Evolutionary conservation across 2,113 vertebrate species (phyloP), one percentile per base, ranked within the genome.

Genomic region (Nycticryphes semicollaris): DNA sequence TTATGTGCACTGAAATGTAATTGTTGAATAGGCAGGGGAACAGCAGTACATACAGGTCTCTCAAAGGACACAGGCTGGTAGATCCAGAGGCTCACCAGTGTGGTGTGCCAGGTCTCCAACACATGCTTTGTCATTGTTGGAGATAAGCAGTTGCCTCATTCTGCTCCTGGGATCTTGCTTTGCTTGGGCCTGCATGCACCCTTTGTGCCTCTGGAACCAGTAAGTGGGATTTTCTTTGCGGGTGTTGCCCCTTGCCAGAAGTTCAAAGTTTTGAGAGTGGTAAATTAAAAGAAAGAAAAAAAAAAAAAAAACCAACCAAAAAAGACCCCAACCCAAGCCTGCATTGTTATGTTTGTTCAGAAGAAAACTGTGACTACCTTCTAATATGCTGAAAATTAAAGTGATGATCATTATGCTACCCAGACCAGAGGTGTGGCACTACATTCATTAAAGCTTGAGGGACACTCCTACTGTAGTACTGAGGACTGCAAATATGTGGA

Each of bases 41-140:
- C 28, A 54, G 28, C 17, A 30, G 53, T 54, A 30, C 53, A 30
- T 54, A 30, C 6, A 16, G 30, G 28, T 30, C 53, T 33, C 22
- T 37, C 4, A 3, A 12, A 10, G 21, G 13, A 0, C 8, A 1
- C 1, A 20, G 37, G 24, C n/a, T 39, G 21, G 48, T 21, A 51
- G 41, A 14, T 37, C 10, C 23, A 31, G n/a, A 50, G 39, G 39
- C 39, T 95, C 19, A 7, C 21, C 39, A 23, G 5, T 12, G 22
- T 22, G 30, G 16, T 74, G 37, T 25, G 10, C 19, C 41, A 59
- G 45, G 13, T 84, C 12, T 51, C 43, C n/a, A 2, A 21, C 2
- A 0, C 1, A 3, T 35, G 5, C 17, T 35, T 24, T 48, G 2
- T 10, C 18, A 2, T 6, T 25, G 28, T 3, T 60, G 57, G 18